Evolutionary conservation across 2,888 invertebrate genomes (phyloP).

Genomic region (Creontiades dilutus): DNA sequence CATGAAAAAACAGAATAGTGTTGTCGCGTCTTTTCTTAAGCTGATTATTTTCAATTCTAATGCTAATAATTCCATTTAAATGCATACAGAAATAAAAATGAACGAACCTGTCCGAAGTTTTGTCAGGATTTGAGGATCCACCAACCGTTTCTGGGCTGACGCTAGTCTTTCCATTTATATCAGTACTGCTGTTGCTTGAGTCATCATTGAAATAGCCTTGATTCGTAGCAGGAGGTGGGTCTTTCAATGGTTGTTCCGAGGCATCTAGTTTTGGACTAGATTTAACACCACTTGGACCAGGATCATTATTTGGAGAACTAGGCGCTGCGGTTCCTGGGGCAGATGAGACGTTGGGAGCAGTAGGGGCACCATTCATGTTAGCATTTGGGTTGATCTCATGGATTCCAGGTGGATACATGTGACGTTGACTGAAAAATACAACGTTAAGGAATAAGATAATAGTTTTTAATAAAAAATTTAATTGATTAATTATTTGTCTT

Average conservation of each 20-base stretch:
- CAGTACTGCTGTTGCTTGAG: not conserved
- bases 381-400: conserved; percentile 43
- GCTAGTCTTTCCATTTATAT: not conserved
- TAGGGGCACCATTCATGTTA: not conserved
- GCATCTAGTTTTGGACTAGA: not conserved
- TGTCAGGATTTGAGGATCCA: not conserved
- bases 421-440: conserved; percentile 43
- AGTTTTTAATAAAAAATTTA: not conserved
- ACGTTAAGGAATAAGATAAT: not conserved
- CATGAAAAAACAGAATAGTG: too few species aligned
- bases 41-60: too few species aligned
- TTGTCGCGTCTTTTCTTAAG: too few species aligned
- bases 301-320: not conserved
- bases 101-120: not conserved
- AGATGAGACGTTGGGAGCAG: conserved; percentile 5
- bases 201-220: not conserved
- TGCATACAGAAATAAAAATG: not conserved
- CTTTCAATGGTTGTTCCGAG: not conserved
- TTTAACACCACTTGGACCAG: conserved; percentile 47
- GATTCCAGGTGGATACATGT: conserved; percentile 18
- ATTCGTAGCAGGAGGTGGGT: not conserved
- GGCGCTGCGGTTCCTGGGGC: not conserved
- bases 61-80: too few species aligned
- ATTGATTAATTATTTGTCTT: not conserved
- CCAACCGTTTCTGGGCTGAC: not conserved